Conservation (phyloP, 2,888 invertebrate genomes). For the Notodonta ziczac region DNA sequence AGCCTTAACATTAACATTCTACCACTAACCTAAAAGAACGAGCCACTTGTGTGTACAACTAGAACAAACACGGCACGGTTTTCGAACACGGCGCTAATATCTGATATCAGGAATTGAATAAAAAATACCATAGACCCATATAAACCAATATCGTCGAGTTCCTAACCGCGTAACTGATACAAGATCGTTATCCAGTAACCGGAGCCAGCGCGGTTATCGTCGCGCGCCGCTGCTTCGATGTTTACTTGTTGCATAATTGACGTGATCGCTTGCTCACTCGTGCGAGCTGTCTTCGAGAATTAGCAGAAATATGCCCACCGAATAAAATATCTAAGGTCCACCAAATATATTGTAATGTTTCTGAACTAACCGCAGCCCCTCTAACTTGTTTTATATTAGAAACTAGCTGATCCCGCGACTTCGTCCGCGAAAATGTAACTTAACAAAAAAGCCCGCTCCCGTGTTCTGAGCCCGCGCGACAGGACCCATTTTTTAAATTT, state of each 20-base stretch:
- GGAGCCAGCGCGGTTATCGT: conserved; percentile 20
- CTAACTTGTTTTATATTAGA: too few species aligned
- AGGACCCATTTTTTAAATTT: too few species aligned
- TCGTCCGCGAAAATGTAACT: too few species aligned
- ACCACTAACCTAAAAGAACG: too few species aligned
- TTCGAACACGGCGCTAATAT: neutral
- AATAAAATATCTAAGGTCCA: too few species aligned
- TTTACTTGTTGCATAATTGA: conserved; percentile 19
- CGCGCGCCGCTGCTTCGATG: conserved; percentile 24
- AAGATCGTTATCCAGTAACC: conserved; percentile 34
- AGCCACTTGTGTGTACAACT: too few species aligned
- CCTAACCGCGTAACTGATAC: conserved; percentile 32
- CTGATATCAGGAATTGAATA: conserved; percentile 3
- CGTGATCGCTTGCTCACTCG: neutral
- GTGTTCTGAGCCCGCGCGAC: too few species aligned
- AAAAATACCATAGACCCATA: conserved; percentile 3
- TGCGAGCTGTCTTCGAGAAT: neutral
- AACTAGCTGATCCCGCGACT: too few species aligned
- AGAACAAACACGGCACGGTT: too few species aligned
- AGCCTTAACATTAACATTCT: too few species aligned
- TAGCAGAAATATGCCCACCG: neutral
- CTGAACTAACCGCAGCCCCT: neutral
- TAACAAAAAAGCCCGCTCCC: too few species aligned
- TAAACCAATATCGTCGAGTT: conserved; percentile 16
- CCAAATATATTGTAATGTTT: neutral